phyloP scores from a whole-genome alignment of 2,888 invertebrate genomes.

The Plagodis pulveraria region DNA sequence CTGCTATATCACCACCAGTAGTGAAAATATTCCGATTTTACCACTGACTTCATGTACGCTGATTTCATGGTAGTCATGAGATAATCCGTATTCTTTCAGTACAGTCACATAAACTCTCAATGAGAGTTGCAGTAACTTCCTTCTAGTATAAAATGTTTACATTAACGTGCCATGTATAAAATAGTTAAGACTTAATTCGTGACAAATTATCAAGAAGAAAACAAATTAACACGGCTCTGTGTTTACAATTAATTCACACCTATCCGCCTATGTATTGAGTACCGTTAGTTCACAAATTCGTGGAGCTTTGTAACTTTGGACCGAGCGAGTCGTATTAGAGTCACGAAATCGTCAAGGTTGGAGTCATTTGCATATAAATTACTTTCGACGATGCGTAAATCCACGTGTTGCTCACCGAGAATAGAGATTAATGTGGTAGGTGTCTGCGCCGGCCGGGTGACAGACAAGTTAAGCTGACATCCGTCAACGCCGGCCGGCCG shows the following conservation, averaged over 20 bases:
- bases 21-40: too few species aligned
- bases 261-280: constrained; percentile 48
- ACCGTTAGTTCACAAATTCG: constrained; percentile 62
- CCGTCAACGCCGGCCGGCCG: constrained; percentile 78
- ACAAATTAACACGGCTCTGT: constrained; percentile 36
- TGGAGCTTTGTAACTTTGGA: constrained; percentile 57
- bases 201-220: constrained; percentile 37
- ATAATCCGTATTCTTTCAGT: too few species aligned
- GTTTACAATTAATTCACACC: constrained; percentile 52
- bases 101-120: too few species aligned
- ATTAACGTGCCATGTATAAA: background rate
- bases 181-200: constrained; percentile 25
- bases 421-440: constrained; percentile 81
- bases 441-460: constrained; percentile 72
- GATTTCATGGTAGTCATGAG: too few species aligned
- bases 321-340: constrained; percentile 70
- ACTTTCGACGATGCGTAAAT: constrained; percentile 80
- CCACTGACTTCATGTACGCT: too few species aligned
- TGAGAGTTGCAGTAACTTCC: too few species aligned
- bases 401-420: constrained; percentile 81
- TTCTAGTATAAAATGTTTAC: too few species aligned
- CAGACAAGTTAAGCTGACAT: constrained; percentile 83
- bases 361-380: constrained; percentile 84
- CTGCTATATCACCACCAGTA: too few species aligned
- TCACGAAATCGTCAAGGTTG: constrained; percentile 78